phyloP scores from a whole-genome alignment of 1,140 invertebrate species.

The Cydia pomonella region DNA sequence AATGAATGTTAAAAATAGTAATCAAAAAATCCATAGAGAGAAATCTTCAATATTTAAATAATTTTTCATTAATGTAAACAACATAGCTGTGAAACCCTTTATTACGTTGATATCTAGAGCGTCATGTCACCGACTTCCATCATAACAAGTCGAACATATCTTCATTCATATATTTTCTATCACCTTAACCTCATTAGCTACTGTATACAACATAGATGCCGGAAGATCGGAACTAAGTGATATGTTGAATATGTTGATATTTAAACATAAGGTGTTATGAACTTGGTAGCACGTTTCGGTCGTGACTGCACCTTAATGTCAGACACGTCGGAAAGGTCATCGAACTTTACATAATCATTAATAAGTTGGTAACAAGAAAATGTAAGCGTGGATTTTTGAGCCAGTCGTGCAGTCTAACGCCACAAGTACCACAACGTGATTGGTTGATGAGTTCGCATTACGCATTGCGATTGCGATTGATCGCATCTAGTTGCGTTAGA shows the following conservation, averaged over 20 bases:
- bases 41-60: too few relatives aligned
- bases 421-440: too few relatives aligned
- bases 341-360: constrained; percentile 5
- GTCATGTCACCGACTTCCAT: neutral
- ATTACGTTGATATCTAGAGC: too few relatives aligned
- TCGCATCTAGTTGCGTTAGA: too few relatives aligned
- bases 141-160: neutral
- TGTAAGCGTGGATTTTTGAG: neutral
- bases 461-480: too few relatives aligned
- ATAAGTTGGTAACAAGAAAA: constrained; percentile 1
- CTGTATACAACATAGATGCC: neutral
- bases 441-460: too few relatives aligned
- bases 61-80: too few relatives aligned
- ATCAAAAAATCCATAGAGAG: too few relatives aligned
- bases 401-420: too few relatives aligned
- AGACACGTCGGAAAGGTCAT: constrained; percentile 10
- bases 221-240: constrained; percentile 7
- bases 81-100: too few relatives aligned
- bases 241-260: neutral
- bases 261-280: neutral
- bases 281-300: neutral
- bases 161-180: constrained; percentile 1
- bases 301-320: constrained; percentile 2
- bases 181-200: neutral
- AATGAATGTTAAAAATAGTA: too few relatives aligned